Evolutionary conservation across 2,797 vertebrate species (phyloP), one percentile per base, ranked within the genome.

Genomic region (Anguilla marmorata): DNA sequence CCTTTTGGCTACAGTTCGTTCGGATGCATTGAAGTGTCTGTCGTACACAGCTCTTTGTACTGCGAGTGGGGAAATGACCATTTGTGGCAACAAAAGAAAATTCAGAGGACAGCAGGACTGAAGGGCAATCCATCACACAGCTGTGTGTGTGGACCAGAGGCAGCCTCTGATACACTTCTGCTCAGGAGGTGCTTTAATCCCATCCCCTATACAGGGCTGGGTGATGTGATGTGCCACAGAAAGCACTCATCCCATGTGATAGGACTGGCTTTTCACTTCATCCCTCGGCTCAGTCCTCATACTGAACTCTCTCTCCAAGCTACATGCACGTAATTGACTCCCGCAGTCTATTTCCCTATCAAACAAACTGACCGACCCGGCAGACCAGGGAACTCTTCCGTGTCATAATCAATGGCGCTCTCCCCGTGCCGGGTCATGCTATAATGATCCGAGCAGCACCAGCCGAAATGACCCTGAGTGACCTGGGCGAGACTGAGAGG

Each of bases 391-490:
- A 94, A 91, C 88, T 89, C 92, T 90, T 90, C 90, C 69, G 72
- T 94, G 92, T 94, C 92, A 93, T 95, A 95, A 95, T 95, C 92
- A 89, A 95, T 96, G 92, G 89, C 52, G 89, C 90, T 89, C 86
- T 87, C 91, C 84, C 87, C 69, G 8, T 80, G 84, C 91, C 89
- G 90, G 88, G 85, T 69, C 84, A 87, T 85, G n/a, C 27, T 84
- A n/a, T 84, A 83, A 50, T 5, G 45, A 58, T 56, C 52, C 30
- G 19, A 33, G 11, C 14, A 9, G 11, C 56, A 0, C 7, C n/a
- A 3, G 27, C 79, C 9, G 86, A 84, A 37, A 72, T 8, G 27
- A 33, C 79, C 50, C 45, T n/a, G 6, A n/a, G 76, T 48, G 45
- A 19, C 56, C 7, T 14, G 86, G 74, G 16, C 11, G 16, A 66